A percentile compares a stretch with the other conserved stretches of the same genome.
phyloP scores from a whole-genome alignment of 1,140 invertebrate genomes.

The Drosophila teissieri region DNA sequence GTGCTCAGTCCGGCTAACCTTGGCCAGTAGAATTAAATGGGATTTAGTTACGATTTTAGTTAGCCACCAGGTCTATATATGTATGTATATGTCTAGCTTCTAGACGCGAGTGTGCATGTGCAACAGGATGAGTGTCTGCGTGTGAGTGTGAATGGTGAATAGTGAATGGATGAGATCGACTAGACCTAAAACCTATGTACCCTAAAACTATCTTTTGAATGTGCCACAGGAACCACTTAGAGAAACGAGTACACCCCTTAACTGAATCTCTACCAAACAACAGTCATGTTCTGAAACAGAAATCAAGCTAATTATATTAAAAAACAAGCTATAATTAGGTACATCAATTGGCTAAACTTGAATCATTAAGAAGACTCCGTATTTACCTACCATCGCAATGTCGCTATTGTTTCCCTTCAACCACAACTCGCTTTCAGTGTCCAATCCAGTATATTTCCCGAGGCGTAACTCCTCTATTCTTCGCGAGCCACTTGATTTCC shows the following conservation, averaged over 20 bases:
- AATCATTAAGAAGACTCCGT: not conserved
- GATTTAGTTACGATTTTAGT: constrained; percentile 69
- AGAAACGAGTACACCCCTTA: constrained; percentile 12
- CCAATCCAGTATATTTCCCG: constrained; percentile 30
- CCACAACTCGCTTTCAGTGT: constrained; percentile 57
- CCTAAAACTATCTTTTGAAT: constrained; percentile 68
- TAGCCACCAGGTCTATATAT: constrained; percentile 52
- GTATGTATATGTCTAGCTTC: constrained; percentile 46
- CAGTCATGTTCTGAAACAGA: constrained; percentile 32
- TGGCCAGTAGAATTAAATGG: constrained; percentile 69
- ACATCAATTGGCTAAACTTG: constrained; percentile 4
- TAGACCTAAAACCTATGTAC: constrained; percentile 31
- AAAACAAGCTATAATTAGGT: not conserved
- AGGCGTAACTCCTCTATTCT: constrained; percentile 14
- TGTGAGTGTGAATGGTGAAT: constrained; percentile 6
- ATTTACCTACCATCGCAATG: constrained; percentile 15
- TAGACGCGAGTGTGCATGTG: constrained; percentile 19
- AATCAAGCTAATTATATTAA: not conserved
- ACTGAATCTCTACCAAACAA: constrained; percentile 14
- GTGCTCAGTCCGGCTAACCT: constrained; percentile 84
- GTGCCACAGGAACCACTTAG: constrained; percentile 63
- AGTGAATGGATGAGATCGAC: constrained; percentile 6
- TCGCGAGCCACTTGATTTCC: constrained; percentile 5
- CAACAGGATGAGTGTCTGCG: constrained; percentile 12
- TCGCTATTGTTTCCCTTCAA: constrained; percentile 17